Percentiles rank a stretch among this genome's conserved stretches.
Conservation (phyloP, 2,888 invertebrate genomes). For the Hofmannophila pseudospretella region DNA sequence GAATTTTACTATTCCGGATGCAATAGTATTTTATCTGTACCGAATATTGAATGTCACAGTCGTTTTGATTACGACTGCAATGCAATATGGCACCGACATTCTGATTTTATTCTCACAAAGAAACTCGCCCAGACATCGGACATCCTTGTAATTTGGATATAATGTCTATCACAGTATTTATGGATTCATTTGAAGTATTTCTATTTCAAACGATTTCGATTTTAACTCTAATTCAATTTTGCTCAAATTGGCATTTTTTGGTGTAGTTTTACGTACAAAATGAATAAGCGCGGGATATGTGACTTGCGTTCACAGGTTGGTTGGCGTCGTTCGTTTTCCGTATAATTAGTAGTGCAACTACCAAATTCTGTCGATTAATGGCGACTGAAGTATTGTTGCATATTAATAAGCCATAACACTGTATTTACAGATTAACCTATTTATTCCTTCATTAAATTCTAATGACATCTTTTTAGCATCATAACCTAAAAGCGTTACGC, state of each 20-base stretch:
- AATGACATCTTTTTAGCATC: constrained; percentile 20
- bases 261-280: constrained; percentile 9
- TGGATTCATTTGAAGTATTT: not conserved
- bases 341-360: constrained; percentile 16
- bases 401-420: not conserved
- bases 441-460: not conserved
- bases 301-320: constrained; percentile 39
- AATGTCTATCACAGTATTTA: not conserved
- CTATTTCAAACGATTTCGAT: no score
- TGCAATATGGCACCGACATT: not conserved
- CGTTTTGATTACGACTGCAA: not conserved
- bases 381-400: no score
- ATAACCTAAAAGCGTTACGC: constrained; percentile 64
- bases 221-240: no score
- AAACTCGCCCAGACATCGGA: constrained; percentile 7
- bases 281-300: constrained; percentile 69
- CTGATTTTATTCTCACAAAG: constrained; percentile 12
- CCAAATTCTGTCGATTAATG: not conserved
- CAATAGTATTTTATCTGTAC: not conserved
- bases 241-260: no score
- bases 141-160: constrained; percentile 5
- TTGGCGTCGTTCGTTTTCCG: constrained; percentile 44
- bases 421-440: constrained; percentile 1
- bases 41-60: not conserved
- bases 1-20: constrained; percentile 6